Evolutionary conservation across 2,888 invertebrate species (phyloP).

Genomic region (Panopea generosa): DNA sequence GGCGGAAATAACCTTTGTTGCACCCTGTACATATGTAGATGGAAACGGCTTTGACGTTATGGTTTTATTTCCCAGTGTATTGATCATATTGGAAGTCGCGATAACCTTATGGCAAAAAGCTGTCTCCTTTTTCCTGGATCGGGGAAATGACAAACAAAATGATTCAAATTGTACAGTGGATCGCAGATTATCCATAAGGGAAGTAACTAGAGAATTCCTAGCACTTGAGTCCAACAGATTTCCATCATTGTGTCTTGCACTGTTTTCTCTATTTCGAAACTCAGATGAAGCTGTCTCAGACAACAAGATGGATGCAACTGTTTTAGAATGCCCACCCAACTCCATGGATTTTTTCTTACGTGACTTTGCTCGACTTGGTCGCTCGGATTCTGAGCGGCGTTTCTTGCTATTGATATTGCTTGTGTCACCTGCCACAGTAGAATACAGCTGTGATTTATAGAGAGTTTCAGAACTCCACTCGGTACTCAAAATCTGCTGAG

Average conservation of each 20-base stretch:
- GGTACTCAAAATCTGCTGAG: conserved; percentile 41
- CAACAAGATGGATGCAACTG: conserved; percentile 57
- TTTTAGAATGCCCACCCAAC: conserved; percentile 53
- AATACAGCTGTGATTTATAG: conserved; percentile 52
- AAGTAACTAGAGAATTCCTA: conserved; percentile 47
- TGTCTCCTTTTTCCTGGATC: conserved; percentile 41
- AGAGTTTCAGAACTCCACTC: conserved; percentile 48
- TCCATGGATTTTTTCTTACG: conserved; percentile 35
- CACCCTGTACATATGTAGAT: conserved; percentile 27
- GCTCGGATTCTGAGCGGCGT: conserved; percentile 23
- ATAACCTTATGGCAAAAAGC: conserved; percentile 47
- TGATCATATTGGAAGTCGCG: conserved; percentile 29
- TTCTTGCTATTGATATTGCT: conserved; percentile 20
- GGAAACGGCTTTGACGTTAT: conserved; percentile 47
- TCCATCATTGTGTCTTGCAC: conserved; percentile 8
- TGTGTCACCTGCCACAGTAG: conserved; percentile 32
- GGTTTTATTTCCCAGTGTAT: conserved; percentile 19
- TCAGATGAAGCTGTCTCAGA: conserved; percentile 24
- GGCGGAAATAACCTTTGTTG: conserved; percentile 42
- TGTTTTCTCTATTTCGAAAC: conserved; percentile 5
- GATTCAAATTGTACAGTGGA: conserved; percentile 63
- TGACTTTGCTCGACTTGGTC: conserved; percentile 16
- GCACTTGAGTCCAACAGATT: conserved; percentile 41
- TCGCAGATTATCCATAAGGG: conserved; percentile 59
- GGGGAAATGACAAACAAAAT: conserved; percentile 60